phyloP scores from a whole-genome alignment of 1,140 invertebrate genomes.

The Holotrichia oblita region DNA sequence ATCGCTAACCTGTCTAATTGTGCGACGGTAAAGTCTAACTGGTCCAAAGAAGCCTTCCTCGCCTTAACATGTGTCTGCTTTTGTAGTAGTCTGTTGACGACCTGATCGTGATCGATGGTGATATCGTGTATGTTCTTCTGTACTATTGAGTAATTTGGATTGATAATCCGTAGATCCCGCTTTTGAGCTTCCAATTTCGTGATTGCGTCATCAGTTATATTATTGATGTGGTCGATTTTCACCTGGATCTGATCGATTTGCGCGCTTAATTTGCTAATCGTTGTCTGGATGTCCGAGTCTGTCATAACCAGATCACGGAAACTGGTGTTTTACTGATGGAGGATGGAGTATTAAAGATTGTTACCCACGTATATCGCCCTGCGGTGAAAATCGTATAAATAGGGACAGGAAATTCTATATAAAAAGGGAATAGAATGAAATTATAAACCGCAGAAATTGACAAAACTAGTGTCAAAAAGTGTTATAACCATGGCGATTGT shows the following conservation, averaged over 20 bases:
- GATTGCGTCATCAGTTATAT: background rate
- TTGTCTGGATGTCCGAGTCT: too few species aligned
- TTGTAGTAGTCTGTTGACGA: background rate
- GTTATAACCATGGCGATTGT: too few species aligned
- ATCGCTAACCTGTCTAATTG: conserved; percentile 16
- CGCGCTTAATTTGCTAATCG: background rate
- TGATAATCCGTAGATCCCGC: background rate
- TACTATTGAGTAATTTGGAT: background rate
- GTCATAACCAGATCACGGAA: too few species aligned
- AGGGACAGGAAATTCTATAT: too few species aligned
- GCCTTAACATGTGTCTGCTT: background rate
- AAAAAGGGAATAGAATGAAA: too few species aligned
- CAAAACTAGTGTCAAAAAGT: too few species aligned
- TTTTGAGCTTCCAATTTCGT: background rate
- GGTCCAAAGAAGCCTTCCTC: background rate
- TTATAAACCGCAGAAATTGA: too few species aligned
- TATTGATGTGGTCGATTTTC: conserved; percentile 1
- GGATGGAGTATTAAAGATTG: too few species aligned
- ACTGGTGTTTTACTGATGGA: too few species aligned
- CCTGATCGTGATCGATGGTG: conserved; percentile 8
- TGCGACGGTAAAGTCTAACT: background rate
- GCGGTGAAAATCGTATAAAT: too few species aligned
- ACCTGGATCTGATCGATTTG: background rate
- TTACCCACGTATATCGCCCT: too few species aligned
- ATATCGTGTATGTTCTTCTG: conserved; percentile 24